Evolutionary conservation across 37 sponge, comb jelly and placozoan genomes (phyloP).

Genomic region (Haliclona indistincta): DNA sequence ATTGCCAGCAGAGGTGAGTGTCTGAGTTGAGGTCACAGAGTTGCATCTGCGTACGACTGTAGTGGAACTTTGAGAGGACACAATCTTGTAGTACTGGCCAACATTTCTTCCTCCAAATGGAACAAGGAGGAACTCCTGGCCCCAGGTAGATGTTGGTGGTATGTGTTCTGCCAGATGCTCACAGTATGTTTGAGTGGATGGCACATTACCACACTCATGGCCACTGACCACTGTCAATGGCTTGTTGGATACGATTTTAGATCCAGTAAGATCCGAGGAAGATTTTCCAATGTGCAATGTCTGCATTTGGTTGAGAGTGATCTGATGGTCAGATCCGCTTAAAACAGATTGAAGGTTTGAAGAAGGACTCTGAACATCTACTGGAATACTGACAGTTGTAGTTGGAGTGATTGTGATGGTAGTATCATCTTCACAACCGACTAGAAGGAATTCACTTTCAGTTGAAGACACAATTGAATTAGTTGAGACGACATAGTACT

Average conservation of each 20-base stretch:
- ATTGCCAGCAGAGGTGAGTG: too few species aligned
- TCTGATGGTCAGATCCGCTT: background rate
- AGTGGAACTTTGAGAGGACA: too few species aligned
- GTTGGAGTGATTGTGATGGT: background rate
- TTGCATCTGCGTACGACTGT: too few species aligned
- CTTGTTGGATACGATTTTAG: conserved; percentile 1
- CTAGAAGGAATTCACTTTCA: too few species aligned
- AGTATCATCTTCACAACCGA: background rate
- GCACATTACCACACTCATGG: background rate
- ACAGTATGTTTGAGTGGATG: background rate
- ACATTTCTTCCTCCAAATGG: background rate
- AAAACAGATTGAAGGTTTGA: too few species aligned
- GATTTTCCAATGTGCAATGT: background rate
- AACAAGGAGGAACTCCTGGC: background rate
- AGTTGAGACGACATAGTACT: too few species aligned
- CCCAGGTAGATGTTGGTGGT: background rate
- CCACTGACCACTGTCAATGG: conserved; percentile 6
- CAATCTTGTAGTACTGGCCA: background rate
- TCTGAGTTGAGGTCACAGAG: too few species aligned
- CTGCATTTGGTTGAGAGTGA: background rate
- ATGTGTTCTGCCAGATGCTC: background rate
- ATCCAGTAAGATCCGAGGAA: background rate
- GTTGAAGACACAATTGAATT: too few species aligned
- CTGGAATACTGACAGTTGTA: background rate
- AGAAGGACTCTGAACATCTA: background rate